Conservation (phyloP, 2,888 invertebrate genomes). For the Salpingus planirostris region DNA sequence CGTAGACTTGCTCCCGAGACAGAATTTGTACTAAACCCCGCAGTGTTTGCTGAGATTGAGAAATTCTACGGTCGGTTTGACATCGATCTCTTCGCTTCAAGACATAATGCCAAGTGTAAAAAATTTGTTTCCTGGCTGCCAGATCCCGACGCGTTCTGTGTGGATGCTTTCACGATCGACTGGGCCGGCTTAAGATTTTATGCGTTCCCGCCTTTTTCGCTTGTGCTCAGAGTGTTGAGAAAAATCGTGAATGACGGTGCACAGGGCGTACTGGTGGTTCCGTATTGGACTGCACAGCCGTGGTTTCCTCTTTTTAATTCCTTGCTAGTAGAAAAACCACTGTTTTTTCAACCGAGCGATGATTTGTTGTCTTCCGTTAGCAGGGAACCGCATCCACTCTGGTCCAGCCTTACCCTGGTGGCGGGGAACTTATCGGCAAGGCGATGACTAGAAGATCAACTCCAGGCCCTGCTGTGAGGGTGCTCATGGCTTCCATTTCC, state of each 20-base stretch:
- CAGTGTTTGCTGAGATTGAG: background rate
- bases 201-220: constrained; percentile 9
- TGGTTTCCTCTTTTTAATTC: constrained; percentile 26
- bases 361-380: constrained; percentile 22
- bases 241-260: constrained; percentile 27
- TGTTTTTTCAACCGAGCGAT: constrained; percentile 18
- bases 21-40: background rate
- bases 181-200: constrained; percentile 22
- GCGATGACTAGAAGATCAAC: constrained; percentile 14
- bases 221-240: constrained; percentile 14
- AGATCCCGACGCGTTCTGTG: constrained; percentile 17
- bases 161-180: constrained; percentile 24
- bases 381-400: constrained; percentile 20
- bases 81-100: constrained; percentile 23
- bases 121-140: constrained; percentile 22
- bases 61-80: constrained; percentile 14
- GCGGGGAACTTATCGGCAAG: constrained; percentile 21
- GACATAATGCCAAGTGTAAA: constrained; percentile 21
- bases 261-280: constrained; percentile 25
- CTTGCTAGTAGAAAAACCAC: constrained; percentile 5
- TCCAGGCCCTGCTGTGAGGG: constrained; percentile 10
- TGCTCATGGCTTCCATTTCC: constrained; percentile 15
- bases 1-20: background rate
- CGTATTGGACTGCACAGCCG: constrained; percentile 23
- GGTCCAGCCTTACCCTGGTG: constrained; percentile 21